A percentile compares a stretch with the other conserved stretches of the same genome.
Conservation (phyloP, 2,113 vertebrate species). For the Neomonachus schauinslandi region DNA sequence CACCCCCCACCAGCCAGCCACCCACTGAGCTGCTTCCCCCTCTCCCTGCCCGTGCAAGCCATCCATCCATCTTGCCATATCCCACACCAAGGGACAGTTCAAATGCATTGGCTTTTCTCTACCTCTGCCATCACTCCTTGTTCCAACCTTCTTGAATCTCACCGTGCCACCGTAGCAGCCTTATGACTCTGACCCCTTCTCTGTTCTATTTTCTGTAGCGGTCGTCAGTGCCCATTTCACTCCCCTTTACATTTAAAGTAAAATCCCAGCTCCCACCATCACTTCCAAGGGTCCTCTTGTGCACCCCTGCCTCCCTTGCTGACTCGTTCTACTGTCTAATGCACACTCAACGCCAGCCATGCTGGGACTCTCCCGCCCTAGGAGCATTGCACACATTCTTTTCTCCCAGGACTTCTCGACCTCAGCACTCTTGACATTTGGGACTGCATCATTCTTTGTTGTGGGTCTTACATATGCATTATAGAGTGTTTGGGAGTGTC, state of each 20-base stretch:
- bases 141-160: not conserved
- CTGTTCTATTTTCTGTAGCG: not conserved
- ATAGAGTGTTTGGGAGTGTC: not conserved
- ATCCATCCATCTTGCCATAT: not conserved
- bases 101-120: not conserved
- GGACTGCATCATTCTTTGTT: not conserved
- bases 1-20: not conserved
- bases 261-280: not conserved
- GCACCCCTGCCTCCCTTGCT: not conserved
- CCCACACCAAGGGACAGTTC: not conserved
- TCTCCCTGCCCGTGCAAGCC: not conserved
- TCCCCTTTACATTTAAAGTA: not conserved
- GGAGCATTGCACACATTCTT: not conserved
- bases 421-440: not conserved
- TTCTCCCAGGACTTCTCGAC: not conserved
- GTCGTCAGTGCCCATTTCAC: not conserved
- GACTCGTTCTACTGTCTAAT: not conserved
- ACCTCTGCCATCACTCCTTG: not conserved
- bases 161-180: not conserved
- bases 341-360: fast-evolving
- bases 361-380: not conserved
- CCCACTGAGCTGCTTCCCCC: not conserved
- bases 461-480: not conserved
- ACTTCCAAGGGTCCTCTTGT: not conserved
- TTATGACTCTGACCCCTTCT: not conserved